Evolutionary conservation across 2,888 invertebrate species (phyloP).

Genomic region (Diarsia dahlii): DNA sequence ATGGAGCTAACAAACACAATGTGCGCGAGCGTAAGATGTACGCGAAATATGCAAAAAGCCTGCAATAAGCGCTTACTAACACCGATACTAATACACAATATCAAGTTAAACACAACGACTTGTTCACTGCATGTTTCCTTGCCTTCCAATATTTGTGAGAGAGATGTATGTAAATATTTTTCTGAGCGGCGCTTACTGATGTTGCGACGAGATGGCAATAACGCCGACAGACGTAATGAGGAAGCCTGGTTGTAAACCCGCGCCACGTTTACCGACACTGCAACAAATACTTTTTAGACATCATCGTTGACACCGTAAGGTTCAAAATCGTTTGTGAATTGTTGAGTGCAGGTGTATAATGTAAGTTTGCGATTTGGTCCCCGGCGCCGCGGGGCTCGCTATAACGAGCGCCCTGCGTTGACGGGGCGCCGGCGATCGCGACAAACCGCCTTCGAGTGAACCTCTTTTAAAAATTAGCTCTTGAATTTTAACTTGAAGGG

Average conservation of each 20-base stretch:
- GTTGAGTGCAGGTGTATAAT: conserved; percentile 70
- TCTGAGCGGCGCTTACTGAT: conserved; percentile 83
- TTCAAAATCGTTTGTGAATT: conserved; percentile 73
- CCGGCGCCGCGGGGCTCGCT: conserved; percentile 83
- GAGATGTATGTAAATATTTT: conserved; percentile 86
- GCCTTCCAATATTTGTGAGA: conserved; percentile 78
- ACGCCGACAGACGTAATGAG: conserved; percentile 86
- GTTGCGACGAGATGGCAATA: conserved; percentile 84
- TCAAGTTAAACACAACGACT: conserved; percentile 73
- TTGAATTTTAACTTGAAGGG: conserved; percentile 74
- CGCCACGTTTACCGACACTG: conserved; percentile 62
- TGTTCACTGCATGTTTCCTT: conserved; percentile 68
- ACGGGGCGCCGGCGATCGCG: conserved; percentile 79
- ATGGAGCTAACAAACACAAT: conserved; percentile 48
- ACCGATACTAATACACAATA: conserved; percentile 72
- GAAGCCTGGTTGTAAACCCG: conserved; percentile 80
- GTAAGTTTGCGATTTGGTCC: conserved; percentile 76
- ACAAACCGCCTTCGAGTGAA: conserved; percentile 75
- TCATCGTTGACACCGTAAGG: conserved; percentile 71
- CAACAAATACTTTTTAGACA: conserved; percentile 45
- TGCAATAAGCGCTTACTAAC: conserved; percentile 67
- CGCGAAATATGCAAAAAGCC: conserved; percentile 57
- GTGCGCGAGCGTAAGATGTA: conserved; percentile 29
- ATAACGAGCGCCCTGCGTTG: conserved; percentile 84
- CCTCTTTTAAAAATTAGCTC: conserved; percentile 81